Evolutionary conservation across 2,888 invertebrate species (phyloP).

Genomic region (Nymphalis polychloros): DNA sequence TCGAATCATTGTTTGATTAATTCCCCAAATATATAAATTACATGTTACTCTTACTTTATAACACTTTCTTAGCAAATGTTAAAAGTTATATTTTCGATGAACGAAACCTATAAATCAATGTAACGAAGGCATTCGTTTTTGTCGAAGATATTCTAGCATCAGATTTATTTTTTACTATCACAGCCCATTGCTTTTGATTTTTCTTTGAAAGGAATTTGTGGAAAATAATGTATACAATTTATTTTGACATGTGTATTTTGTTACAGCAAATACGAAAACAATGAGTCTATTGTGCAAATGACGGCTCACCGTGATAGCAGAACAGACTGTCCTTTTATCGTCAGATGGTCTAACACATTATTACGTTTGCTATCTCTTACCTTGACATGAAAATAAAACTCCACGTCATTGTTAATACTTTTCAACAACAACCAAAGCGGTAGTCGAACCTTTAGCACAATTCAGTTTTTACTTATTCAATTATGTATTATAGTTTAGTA

Average conservation of each 20-base stretch:
- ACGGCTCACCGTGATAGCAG: too few species aligned
- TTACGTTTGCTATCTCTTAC: too few species aligned
- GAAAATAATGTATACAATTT: not conserved
- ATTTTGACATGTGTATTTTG: not conserved
- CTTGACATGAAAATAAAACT: too few species aligned
- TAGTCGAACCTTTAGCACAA: too few species aligned
- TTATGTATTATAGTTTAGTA: too few species aligned
- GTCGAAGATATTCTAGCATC: slow-evolving; percentile 45
- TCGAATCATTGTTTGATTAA: not conserved
- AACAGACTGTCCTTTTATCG: too few species aligned
- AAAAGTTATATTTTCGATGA: slow-evolving; percentile 14
- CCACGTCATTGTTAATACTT: too few species aligned
- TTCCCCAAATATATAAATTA: not conserved
- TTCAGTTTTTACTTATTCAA: too few species aligned
- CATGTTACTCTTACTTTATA: too few species aligned
- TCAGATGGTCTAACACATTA: too few species aligned
- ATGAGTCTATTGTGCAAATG: not conserved
- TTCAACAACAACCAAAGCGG: too few species aligned
- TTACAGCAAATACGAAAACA: not conserved
- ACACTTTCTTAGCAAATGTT: slow-evolving; percentile 12
- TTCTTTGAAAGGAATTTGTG: not conserved
- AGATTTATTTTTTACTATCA: slow-evolving; percentile 36
- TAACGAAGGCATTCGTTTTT: slow-evolving; percentile 55
- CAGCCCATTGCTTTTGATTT: slow-evolving; percentile 9
- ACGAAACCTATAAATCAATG: slow-evolving; percentile 51